A percentile compares a stretch with the other conserved stretches of the same genome.
These are phyloP conservation scores for Phyllotis vaccarum DNA, from an alignment of 2,797 vertebrate genomes.

Conservation along the genomic window DNA sequence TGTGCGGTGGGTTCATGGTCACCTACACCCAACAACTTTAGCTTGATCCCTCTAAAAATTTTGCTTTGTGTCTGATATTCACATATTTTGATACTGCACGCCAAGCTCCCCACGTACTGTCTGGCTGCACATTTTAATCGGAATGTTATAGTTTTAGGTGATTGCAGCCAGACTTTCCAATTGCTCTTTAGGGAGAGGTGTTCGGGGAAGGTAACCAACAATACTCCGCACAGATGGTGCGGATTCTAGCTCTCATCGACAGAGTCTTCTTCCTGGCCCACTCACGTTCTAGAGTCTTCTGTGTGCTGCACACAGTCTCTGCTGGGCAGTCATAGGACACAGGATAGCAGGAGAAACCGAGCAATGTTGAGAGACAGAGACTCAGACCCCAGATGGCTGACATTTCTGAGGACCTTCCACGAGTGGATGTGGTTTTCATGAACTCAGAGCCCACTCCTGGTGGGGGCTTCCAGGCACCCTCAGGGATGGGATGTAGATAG, in stretches of 20 bases:
- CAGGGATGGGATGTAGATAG: background rate
- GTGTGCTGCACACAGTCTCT: background rate
- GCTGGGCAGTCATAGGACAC: background rate
- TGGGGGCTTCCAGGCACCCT: background rate
- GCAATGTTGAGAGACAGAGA: background rate
- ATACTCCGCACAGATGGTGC: background rate
- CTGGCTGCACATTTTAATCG: background rate
- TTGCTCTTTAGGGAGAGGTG: background rate
- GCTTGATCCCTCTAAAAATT: background rate
- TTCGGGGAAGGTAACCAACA: background rate
- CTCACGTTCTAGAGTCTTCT: background rate
- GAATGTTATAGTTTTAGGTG: background rate
- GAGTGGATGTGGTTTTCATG: background rate
- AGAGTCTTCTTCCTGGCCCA: background rate
- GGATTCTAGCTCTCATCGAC: background rate
- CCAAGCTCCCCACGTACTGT: background rate
- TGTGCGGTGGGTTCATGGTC: background rate
- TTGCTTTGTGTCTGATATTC: background rate
- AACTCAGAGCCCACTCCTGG: background rate
- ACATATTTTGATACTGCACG: background rate
- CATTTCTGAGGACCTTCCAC: background rate
- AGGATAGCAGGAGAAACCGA: background rate
- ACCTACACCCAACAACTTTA: background rate
- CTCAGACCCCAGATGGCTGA: background rate
- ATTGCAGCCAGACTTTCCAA: background rate